Base-by-base conservation (phyloP, 2,888 invertebrate genomes). In the Hartigia nigra region DNA sequence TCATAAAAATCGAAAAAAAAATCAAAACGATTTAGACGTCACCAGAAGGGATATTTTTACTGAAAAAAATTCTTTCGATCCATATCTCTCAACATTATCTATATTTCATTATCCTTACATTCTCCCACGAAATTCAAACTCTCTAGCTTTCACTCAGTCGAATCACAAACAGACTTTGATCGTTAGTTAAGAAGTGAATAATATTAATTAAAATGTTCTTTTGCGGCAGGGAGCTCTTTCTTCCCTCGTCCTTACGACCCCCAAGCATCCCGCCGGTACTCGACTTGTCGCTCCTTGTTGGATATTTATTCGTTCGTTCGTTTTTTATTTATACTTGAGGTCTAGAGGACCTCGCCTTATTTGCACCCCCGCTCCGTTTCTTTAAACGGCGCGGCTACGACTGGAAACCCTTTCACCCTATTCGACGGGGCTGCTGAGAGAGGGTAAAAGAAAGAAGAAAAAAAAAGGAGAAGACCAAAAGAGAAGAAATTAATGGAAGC, bases 171-270 rank as follows among this genome's bases (percentile, higher is more conserved):
- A 69, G 75, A 81, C 80, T 90, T 90, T 90, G 90, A 90, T 90
- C 89, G 88, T 89, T 86, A 84, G 87, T 87, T 87, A 88, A 88
- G 88, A 88, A 91, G 90, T 88, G 88, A 91, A 90, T 91, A 90
- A 90, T 91, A 89, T 91, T 91, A 91, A 91, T 91, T 90, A 91
- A 91, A 91, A 90, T 88, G 89, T 88, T 88, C 89, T 88, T 89
- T 90, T 84, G 87, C 87, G 85, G 86, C 78, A 86, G 81, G 81
- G n/a, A 75, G 75, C 76, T 69, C 74, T 76, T 78, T 70, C 78
- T 76, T 69, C 69, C 32, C 31, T 31, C 55, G 55, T 55, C 55
- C 55, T 55, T 55, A 31, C 69, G 31, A 12, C 32, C 12, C 69
- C 69, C 34, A 31, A 31, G 75, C 75, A 37, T 37, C 81, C 83